Conservation (phyloP, 1,140 invertebrate species). For the Tetragonula clypearis region DNA sequence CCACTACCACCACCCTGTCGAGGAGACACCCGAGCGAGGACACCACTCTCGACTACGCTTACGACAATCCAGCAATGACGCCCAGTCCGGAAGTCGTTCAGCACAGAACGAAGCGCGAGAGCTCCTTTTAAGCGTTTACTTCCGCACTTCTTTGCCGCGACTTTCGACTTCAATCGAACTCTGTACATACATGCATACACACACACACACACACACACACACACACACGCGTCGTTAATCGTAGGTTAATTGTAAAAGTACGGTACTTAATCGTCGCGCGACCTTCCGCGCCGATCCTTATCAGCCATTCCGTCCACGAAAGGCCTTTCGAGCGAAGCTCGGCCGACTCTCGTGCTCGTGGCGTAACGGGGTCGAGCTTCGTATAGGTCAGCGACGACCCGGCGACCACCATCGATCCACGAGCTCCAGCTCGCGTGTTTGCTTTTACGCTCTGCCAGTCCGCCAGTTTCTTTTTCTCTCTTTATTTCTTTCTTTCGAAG, state of each 20-base stretch:
- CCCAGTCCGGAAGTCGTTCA: constrained; percentile 81
- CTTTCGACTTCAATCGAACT: not conserved
- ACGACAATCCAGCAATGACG: constrained; percentile 87
- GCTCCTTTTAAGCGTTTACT: constrained; percentile 70
- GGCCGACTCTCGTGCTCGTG: not conserved
- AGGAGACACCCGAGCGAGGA: constrained; percentile 85
- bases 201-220: no score
- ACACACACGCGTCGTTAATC: no score
- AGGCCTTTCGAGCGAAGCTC: constrained; percentile 71
- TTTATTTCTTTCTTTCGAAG: not conserved
- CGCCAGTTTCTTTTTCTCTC: no score
- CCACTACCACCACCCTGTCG: constrained; percentile 82
- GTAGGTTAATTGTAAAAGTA: not conserved
- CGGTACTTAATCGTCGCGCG: not conserved
- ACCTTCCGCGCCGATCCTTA: constrained; percentile 60
- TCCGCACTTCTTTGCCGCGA: no score
- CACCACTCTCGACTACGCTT: constrained; percentile 86
- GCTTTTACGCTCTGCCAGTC: no score
- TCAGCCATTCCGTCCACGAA: constrained; percentile 77
- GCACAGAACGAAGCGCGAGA: constrained; percentile 74
- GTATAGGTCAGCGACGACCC: constrained; percentile 68
- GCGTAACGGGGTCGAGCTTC: constrained; percentile 57
- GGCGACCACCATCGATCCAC: constrained; percentile 14
- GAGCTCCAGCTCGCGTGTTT: not conserved
- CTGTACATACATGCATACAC: constrained; percentile 17